Evolutionary conservation across 64 coral and sea anemone genomes (phyloP).

Genomic region (Anthopleura sola): DNA sequence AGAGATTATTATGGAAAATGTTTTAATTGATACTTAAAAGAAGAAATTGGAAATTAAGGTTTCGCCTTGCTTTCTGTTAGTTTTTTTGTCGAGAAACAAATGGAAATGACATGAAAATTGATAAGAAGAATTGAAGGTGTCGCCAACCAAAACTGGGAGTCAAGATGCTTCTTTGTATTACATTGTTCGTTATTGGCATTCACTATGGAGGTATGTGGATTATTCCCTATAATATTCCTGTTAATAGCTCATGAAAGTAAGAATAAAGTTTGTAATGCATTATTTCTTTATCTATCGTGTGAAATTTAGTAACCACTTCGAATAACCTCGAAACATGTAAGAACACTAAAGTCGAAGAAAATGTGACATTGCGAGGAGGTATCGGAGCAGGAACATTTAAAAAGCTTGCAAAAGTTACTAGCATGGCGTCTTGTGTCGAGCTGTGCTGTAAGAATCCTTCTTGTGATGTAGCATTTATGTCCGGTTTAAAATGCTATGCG

Average conservation of each 20-base stretch:
- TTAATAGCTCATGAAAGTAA: background rate
- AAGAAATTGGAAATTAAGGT: background rate
- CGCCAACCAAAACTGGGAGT: conserved; percentile 13
- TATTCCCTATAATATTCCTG: background rate
- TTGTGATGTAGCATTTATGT: conserved; percentile 98
- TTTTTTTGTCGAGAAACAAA: background rate
- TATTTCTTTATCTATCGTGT: conserved; percentile 12
- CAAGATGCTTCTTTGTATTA: background rate
- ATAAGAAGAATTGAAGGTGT: background rate
- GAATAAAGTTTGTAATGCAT: background rate
- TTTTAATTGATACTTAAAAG: conserved; percentile 1
- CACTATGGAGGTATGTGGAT: conserved; percentile 1
- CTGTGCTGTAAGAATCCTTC: conserved; percentile 91
- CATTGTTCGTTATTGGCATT: conserved; percentile 8
- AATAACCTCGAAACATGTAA: conserved; percentile 89
- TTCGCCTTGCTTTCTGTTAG: background rate
- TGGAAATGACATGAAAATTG: background rate
- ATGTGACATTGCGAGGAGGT: conserved; percentile 94
- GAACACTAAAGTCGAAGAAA: conserved; percentile 95
- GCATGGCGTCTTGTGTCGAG: conserved; percentile 98
- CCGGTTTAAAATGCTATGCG: conserved; percentile 90
- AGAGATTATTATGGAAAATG: conserved; percentile 20
- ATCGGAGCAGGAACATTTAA: conserved; percentile 96
- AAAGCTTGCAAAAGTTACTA: conserved; percentile 90
- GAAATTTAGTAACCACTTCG: conserved; percentile 19